phyloP scores from a whole-genome alignment of 2,888 invertebrate species.

The Acrobasis repandana region DNA sequence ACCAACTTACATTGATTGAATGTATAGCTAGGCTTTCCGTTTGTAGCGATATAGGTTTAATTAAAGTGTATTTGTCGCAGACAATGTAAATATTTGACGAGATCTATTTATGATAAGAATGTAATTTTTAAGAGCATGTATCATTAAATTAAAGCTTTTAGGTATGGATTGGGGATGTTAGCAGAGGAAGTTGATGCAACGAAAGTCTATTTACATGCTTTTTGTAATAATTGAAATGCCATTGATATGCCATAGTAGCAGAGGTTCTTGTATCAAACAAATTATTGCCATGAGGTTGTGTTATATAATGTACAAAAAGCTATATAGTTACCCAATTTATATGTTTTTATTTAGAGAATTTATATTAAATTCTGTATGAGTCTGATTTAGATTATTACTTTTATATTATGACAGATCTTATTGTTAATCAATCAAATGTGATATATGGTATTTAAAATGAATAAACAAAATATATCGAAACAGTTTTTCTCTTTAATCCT shows the following conservation, averaged over 20 bases:
- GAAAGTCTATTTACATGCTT: background rate
- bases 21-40: too few relatives aligned
- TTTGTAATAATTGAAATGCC: constrained; percentile 35
- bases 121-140: too few relatives aligned
- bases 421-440: constrained; percentile 69
- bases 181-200: too few relatives aligned
- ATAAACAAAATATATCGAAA: constrained; percentile 38
- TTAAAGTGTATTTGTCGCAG: too few relatives aligned
- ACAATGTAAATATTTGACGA: constrained; percentile 1
- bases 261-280: constrained; percentile 31
- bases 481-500: constrained; percentile 36
- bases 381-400: constrained; percentile 57
- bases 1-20: too few relatives aligned
- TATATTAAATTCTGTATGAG: constrained; percentile 73
- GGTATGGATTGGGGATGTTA: too few relatives aligned
- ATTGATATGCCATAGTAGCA: constrained; percentile 66
- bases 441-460: constrained; percentile 72
- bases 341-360: constrained; percentile 66
- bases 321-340: constrained; percentile 76
- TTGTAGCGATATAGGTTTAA: too few relatives aligned
- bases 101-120: too few relatives aligned
- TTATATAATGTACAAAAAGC: constrained; percentile 72
- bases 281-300: constrained; percentile 77
- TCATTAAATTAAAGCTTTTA: background rate
- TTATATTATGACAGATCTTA: constrained; percentile 67